Evolutionary conservation across 92 coral and sea anemone species (phyloP).

Genomic region (Blastomussa wellsi): DNA sequence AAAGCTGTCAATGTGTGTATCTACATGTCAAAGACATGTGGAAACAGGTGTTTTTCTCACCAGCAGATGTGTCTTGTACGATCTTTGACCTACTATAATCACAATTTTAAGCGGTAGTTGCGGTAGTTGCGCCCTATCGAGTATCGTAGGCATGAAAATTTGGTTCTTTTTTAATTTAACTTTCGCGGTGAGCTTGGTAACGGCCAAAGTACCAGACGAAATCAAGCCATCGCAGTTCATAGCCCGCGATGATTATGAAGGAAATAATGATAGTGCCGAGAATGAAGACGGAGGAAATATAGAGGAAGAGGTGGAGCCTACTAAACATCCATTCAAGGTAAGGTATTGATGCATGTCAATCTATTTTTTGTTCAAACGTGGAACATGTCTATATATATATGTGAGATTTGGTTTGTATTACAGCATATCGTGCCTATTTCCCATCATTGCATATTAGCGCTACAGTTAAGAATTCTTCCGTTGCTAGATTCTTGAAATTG

Average conservation of each 20-base stretch:
- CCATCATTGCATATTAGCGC: too few relatives aligned
- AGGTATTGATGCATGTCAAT: not conserved
- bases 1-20: too few relatives aligned
- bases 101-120: too few relatives aligned
- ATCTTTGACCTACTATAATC: not conserved
- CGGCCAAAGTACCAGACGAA: not conserved
- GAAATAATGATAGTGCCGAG: not conserved
- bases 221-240: not conserved
- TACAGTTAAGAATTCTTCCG: too few relatives aligned
- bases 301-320: not conserved
- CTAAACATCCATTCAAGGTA: not conserved
- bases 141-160: not conserved
- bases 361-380: not conserved
- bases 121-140: not conserved
- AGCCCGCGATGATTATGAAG: not conserved
- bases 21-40: too few relatives aligned
- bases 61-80: not conserved
- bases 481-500: too few relatives aligned
- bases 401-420: too few relatives aligned
- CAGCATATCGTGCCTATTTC: too few relatives aligned
- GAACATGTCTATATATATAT: not conserved
- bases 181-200: not conserved
- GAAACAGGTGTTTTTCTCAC: too few relatives aligned
- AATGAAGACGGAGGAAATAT: not conserved
- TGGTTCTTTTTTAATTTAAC: not conserved